These are phyloP conservation scores for Timandra comae DNA, from an alignment of 2,888 invertebrate genomes.

Conservation along the genomic window DNA sequence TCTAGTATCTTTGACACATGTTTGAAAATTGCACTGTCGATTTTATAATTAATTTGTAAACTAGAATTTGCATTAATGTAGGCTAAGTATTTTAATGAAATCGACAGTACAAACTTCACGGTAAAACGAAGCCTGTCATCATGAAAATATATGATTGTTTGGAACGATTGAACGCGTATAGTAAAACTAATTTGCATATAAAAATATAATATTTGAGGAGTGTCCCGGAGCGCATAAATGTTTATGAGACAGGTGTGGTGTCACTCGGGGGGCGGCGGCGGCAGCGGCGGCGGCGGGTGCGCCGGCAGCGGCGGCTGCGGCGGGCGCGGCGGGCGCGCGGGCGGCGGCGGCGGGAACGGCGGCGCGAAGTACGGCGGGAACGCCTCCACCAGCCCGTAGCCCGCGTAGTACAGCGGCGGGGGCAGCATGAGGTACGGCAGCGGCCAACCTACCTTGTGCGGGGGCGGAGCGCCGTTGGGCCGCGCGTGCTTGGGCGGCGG, in stretches of 20 bases:
- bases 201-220: no score
- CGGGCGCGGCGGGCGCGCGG: conserved; percentile 19
- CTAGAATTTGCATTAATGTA: no score
- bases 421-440: conserved; percentile 65
- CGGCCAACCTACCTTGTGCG: conserved; percentile 67
- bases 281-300: conserved; percentile 78
- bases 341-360: conserved; percentile 18
- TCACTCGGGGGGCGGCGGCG: conserved; percentile 77
- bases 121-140: no score
- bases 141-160: no score
- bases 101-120: no score
- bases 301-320: conserved; percentile 73
- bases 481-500: conserved; percentile 53
- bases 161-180: no score
- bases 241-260: conserved; percentile 5
- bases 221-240: neutral
- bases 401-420: conserved; percentile 49
- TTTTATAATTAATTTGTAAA: no score
- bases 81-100: no score
- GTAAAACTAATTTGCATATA: no score
- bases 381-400: no score
- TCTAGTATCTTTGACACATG: no score
- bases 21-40: no score
- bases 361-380: conserved; percentile 21
- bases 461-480: conserved; percentile 58